Percentiles rank a stretch among this genome's conserved stretches.
These are phyloP conservation scores for Rotaria macrura DNA, from an alignment of 2,888 invertebrate species.

Conservation along the genomic window DNA sequence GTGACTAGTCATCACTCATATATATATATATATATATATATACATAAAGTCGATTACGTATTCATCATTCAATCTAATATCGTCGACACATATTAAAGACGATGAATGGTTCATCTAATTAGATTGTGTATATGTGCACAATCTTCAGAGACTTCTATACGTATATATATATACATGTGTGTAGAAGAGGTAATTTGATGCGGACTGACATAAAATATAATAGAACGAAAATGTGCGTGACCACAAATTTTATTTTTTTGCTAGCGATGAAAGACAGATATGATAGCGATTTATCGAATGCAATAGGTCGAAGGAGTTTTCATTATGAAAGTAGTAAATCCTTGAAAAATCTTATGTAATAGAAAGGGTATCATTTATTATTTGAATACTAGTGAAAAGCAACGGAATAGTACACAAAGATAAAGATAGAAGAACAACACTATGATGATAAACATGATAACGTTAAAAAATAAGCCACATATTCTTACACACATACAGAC, in stretches of 20 bases:
- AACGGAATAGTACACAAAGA: background rate
- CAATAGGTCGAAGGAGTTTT: background rate
- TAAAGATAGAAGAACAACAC: background rate
- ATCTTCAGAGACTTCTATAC: background rate
- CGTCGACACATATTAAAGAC: background rate
- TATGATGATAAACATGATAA: background rate
- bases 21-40: background rate
- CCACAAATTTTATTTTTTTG: background rate
- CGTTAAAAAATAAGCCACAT: background rate
- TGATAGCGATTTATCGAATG: background rate
- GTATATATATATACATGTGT: background rate
- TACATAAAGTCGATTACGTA: constrained; percentile 13
- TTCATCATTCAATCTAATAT: background rate
- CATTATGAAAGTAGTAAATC: background rate
- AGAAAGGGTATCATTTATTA: background rate
- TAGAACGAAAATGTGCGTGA: background rate
- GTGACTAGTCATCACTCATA: background rate
- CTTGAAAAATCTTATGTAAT: background rate
- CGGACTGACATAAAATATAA: background rate
- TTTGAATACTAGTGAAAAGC: background rate
- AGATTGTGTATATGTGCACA: background rate
- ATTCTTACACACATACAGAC: background rate
- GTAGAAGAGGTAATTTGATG: background rate
- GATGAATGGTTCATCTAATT: constrained; percentile 3
- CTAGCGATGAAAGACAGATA: background rate